phyloP scores from a whole-genome alignment of 2,888 invertebrate species.

The Stenodera caucasica region DNA sequence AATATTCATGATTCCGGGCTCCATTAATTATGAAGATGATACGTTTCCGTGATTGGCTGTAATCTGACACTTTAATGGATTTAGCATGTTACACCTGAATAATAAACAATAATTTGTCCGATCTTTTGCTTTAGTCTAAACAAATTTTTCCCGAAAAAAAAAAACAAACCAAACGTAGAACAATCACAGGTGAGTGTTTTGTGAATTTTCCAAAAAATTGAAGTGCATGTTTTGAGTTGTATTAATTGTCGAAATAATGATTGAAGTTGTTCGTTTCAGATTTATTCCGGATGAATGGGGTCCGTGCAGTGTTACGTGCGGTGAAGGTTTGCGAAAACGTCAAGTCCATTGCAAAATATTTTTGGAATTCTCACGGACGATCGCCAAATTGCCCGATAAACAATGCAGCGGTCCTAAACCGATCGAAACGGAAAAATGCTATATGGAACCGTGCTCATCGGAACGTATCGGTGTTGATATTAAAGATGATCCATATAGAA shows the following conservation, averaged over 20 bases:
- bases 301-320: slow-evolving; percentile 83
- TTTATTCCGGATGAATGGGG: slow-evolving; percentile 94
- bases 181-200: background rate
- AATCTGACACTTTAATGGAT: slow-evolving; percentile 35
- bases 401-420: slow-evolving; percentile 88
- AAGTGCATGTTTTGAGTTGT: too few species aligned
- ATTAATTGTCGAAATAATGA: too few species aligned
- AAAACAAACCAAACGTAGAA: too few species aligned
- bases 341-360: slow-evolving; percentile 94
- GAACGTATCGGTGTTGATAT: slow-evolving; percentile 56
- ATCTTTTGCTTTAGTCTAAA: background rate
- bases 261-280: slow-evolving; percentile 63
- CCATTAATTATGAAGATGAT: slow-evolving; percentile 18
- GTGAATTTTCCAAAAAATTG: too few species aligned
- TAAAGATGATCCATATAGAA: slow-evolving; percentile 56
- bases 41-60: slow-evolving; percentile 24
- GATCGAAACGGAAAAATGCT: slow-evolving; percentile 76
- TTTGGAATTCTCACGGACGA: slow-evolving; percentile 86
- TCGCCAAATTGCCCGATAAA: slow-evolving; percentile 83
- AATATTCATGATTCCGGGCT: slow-evolving; percentile 20
- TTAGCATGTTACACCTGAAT: slow-evolving; percentile 28
- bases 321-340: slow-evolving; percentile 83
- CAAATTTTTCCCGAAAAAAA: too few species aligned
- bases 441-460: slow-evolving; percentile 73
- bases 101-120: slow-evolving; percentile 15